Evolutionary conservation across 2,797 vertebrate genomes (phyloP).

Genomic region (Glossophaga mutica): DNA sequence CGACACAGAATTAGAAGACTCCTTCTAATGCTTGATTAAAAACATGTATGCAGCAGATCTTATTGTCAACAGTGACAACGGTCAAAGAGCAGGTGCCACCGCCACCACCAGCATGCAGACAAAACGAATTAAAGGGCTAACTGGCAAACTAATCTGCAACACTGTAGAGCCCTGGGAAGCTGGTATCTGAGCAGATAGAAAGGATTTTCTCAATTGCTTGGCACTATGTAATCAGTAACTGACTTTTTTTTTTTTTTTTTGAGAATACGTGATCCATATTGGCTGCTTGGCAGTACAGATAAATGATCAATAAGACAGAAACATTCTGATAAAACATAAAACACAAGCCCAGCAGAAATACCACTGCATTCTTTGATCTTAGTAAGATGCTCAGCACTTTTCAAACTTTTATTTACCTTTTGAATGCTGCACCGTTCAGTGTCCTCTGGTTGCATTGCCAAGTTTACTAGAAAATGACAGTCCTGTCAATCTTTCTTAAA

Average conservation of each 20-base stretch:
- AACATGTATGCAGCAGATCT: neutral
- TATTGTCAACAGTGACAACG: neutral
- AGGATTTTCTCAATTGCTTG: neutral
- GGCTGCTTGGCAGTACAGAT: neutral
- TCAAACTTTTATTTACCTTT: slow-evolving; percentile 54
- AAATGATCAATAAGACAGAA: neutral
- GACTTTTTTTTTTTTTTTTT: neutral
- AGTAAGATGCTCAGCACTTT: slow-evolving; percentile 37
- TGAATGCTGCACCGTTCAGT: neutral
- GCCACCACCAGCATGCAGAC: neutral
- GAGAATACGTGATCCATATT: neutral
- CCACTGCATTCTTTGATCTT: slow-evolving; percentile 2
- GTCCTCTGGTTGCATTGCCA: slow-evolving; percentile 42
- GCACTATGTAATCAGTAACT: neutral
- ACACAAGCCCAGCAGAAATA: neutral
- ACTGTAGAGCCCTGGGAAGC: neutral
- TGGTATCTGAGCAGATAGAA: neutral
- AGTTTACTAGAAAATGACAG: slow-evolving; percentile 54
- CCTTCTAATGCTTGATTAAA: neutral
- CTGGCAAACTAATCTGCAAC: neutral
- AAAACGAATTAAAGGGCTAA: slow-evolving; percentile 50
- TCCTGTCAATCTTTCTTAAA: slow-evolving; percentile 9
- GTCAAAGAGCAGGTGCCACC: slow-evolving; percentile 15
- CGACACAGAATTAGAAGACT: neutral
- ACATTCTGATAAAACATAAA: slow-evolving; percentile 26